Evolutionary conservation across 2,888 invertebrate species (phyloP), one percentile per base, ranked within the genome.

Genomic region (Adineta ricciae): DNA sequence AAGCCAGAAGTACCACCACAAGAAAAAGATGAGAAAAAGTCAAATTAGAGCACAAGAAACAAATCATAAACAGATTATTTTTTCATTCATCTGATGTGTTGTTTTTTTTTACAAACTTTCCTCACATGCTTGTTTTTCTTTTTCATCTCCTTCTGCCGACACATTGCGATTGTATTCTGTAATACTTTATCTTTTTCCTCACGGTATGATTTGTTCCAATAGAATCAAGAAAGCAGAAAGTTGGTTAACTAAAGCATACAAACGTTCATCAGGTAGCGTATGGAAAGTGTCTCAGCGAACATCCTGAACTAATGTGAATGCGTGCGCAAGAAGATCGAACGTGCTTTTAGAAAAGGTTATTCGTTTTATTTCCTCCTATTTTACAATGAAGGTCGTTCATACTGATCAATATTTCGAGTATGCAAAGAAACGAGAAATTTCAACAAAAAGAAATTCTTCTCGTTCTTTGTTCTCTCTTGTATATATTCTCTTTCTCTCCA

Each of bases 151-250:
- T 32, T 32, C 5, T 36, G 16, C 16, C 32, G 27, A 32, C 64
- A 32, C 32, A 32, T 64, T 64, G 14, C 64, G 32, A 64, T 36
- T 64, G 64, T 64, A 64, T 14, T 32, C 64, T 36, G 27, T 64
- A 19, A 64, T 64, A 64, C 64, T 0, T 27, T 64, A 32, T 64
- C 32, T 11, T 64, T 2, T 32, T 27, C 64, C 32, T 36, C 50
- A 50, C 19, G 64, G 7, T 32, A 64, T 64, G 27, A 64, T 64
- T 27, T 64, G 27, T 64, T 64, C 64, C 32, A 64, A 64, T 64
- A 64, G 64, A 64, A 64, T 64, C 32, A 64, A 64, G 32, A 64
- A 64, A 64, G 64, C 64, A 64, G 64, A 64, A 64, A 64, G 19
- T 64, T 64, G 27, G 64, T 32, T 64, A 36, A 64, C 32, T 11